These are phyloP conservation scores for Tachina lurida DNA, from an alignment of 2,888 invertebrate genomes.

Conservation along the genomic window DNA sequence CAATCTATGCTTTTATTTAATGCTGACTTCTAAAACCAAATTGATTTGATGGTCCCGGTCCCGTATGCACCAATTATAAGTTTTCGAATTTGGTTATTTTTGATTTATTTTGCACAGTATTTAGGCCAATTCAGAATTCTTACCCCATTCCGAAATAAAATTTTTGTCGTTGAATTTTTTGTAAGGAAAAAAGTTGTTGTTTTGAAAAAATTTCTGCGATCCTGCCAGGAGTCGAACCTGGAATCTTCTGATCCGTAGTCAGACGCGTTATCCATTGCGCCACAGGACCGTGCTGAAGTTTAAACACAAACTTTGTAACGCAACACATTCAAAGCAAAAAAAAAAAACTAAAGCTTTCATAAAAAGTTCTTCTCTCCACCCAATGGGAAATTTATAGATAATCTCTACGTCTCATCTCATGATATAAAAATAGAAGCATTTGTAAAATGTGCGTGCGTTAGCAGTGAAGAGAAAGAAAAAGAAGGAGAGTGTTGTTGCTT, in stretches of 20 bases:
- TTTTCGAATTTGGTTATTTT: no score
- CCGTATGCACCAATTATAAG: no score
- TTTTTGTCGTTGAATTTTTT: no score
- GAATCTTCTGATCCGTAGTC: slow-evolving; percentile 84
- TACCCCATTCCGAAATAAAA: no score
- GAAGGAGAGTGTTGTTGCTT: slow-evolving; percentile 58
- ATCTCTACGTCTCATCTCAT: slow-evolving; percentile 72
- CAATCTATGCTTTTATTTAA: no score
- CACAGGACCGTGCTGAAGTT: slow-evolving; percentile 79
- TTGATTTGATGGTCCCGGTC: no score
- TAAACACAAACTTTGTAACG: no score
- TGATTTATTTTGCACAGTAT: no score
- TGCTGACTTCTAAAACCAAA: no score
- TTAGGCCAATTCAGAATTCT: no score
- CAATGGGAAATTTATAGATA: slow-evolving; percentile 45
- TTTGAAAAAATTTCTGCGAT: background rate
- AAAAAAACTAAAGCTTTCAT: slow-evolving; percentile 20
- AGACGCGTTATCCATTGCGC: slow-evolving; percentile 84
- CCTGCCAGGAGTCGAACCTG: slow-evolving; percentile 83
- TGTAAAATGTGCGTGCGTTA: slow-evolving; percentile 77
- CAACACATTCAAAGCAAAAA: background rate
- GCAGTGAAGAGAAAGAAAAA: slow-evolving; percentile 82
- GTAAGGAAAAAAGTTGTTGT: no score
- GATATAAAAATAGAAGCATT: slow-evolving; percentile 75
- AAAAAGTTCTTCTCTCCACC: slow-evolving; percentile 17